A percentile compares a stretch with the other conserved stretches of the same genome.
Conservation (phyloP, 1,140 invertebrate species). For the Babylonia areolata region DNA sequence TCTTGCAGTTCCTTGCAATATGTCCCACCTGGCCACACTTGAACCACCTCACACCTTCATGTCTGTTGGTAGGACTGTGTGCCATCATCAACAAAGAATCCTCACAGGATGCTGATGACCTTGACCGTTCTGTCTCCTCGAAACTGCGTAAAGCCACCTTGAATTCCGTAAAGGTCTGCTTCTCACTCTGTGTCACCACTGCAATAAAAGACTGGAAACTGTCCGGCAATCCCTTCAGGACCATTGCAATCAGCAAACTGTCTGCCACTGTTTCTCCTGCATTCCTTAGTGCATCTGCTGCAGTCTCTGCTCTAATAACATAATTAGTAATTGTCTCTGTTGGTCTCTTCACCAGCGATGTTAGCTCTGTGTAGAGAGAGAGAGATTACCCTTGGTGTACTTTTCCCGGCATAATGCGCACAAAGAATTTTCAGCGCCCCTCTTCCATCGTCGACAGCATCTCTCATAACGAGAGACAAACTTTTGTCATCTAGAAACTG, state of each 20-base stretch:
- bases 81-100: too few species aligned
- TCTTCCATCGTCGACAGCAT: conserved; percentile 44
- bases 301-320: conserved; percentile 45
- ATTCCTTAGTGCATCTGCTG: conserved; percentile 29
- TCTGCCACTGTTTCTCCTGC: conserved; percentile 49
- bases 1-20: too few species aligned
- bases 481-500: conserved; percentile 49
- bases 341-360: conserved; percentile 27
- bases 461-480: conserved; percentile 46
- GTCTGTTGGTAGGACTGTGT: too few species aligned
- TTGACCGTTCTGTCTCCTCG: too few species aligned
- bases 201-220: too few species aligned
- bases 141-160: too few species aligned
- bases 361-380: conserved; percentile 51
- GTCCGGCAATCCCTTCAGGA: too few species aligned
- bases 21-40: too few species aligned
- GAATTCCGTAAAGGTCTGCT: too few species aligned
- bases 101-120: too few species aligned
- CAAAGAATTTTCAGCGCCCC: conserved; percentile 40
- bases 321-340: conserved; percentile 47
- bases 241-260: conserved; percentile 49
- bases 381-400: conserved; percentile 48
- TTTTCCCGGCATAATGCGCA: conserved; percentile 39
- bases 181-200: too few species aligned
- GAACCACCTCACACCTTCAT: too few species aligned